Conservation (phyloP, 2,113 vertebrate genomes). For the Melanerpes aurifrons region DNA sequence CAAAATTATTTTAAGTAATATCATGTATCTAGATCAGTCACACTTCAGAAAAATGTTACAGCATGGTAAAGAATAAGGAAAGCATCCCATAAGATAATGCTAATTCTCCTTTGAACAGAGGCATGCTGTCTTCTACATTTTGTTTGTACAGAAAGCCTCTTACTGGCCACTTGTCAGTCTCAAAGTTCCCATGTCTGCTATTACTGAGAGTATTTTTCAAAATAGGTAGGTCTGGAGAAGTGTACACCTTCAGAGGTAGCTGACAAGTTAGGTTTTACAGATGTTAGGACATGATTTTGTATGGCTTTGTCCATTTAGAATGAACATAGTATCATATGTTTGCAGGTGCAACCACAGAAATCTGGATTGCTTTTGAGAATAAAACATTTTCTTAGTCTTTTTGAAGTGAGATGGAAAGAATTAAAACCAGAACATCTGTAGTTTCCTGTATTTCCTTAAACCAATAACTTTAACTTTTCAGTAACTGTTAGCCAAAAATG, state of each 20-base stretch:
- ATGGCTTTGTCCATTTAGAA: not conserved
- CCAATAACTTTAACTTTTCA: not conserved
- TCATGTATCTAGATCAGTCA: not conserved
- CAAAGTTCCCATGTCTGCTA: fast-evolving
- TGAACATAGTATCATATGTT: not conserved
- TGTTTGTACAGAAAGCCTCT: not conserved
- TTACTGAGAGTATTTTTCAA: not conserved
- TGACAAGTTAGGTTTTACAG: not conserved
- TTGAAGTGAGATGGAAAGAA: not conserved
- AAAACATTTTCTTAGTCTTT: not conserved
- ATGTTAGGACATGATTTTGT: not conserved
- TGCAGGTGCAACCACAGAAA: not conserved
- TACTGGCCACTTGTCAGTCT: not conserved
- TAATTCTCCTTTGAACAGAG: not conserved
- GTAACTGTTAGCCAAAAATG: not conserved
- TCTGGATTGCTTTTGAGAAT: not conserved
- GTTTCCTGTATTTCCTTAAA: not conserved
- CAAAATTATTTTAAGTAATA: not conserved
- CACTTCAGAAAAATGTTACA: not conserved
- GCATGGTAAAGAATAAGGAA: not conserved
- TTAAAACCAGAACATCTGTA: fast-evolving
- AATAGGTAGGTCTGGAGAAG: not conserved
- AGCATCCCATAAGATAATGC: not conserved
- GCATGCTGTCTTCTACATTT: not conserved
- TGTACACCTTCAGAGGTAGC: not conserved